Evolutionary conservation across 2,888 invertebrate genomes (phyloP), one percentile per base, ranked within the genome.

Genomic region (Cheilosia grossa): DNA sequence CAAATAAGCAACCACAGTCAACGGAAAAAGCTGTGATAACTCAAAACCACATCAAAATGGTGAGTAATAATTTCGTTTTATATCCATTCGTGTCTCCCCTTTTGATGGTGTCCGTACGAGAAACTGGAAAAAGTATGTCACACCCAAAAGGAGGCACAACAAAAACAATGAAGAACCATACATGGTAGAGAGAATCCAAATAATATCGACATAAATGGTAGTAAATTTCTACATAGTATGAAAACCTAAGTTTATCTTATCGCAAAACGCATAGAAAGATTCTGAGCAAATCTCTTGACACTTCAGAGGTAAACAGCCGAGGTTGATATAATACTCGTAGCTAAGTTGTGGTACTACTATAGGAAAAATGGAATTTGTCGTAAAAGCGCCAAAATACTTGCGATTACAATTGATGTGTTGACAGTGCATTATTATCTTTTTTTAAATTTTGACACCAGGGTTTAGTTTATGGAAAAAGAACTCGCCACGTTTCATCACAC

Each of bases 41-140:
- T 78, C 56, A 44, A 72, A 77, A 64, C 67, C 67, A 77, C 82
- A 74, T 82, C 82, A 86, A 86, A 73, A 86, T 86, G 86, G 86
- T 86, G 86, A 86, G 86, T 86, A 86, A 85, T 85, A 82, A 85
- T 70, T 85, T 64, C 42, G 49, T 78, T 72, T 64, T 53, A 67
- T 53, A 33, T 19, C 24, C 69, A 64, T 75, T 72, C 37, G 13
- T 63, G 33, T 56, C 24, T 47, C 37, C 63, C 78, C 70, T 40
- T 59, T 72, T 40, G 64, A 21, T 56, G 54, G 54, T 59, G 49
- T 49, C 67, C 63, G 56, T 40, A 27, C 49, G 75, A 61, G 80
- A 77, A 85, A 85, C 75, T 77, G 66, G 67, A 85, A 85, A 85
- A 85, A 63, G 85, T 85, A 85, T 85, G 85, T 85, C 85, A 85